A percentile compares a stretch with the other conserved stretches of the same genome.
phyloP scores from a whole-genome alignment of 2,888 invertebrate genomes.

The Aleiodes testaceus region DNA sequence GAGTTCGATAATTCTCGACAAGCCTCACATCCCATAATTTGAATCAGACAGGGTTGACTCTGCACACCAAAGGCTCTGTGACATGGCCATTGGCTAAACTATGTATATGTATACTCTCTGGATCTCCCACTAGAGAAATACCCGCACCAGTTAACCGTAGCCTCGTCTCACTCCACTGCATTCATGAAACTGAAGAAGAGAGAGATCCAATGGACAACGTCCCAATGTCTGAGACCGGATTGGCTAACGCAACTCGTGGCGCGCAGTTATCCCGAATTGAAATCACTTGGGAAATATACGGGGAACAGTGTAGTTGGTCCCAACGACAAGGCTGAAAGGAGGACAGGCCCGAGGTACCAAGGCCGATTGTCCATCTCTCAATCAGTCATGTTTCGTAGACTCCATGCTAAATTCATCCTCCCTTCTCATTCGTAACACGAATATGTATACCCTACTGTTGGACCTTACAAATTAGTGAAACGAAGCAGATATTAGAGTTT shows the following conservation, averaged over 20 bases:
- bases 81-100: constrained; percentile 9
- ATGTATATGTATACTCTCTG: constrained; percentile 40
- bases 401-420: constrained; percentile 27
- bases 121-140: constrained; percentile 17
- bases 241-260: neutral
- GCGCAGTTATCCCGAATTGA: constrained; percentile 30
- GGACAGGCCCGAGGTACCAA: constrained; percentile 42
- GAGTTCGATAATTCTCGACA: constrained; percentile 42
- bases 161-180: neutral
- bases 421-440: constrained; percentile 31
- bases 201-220: constrained; percentile 24
- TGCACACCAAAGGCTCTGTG: constrained; percentile 22
- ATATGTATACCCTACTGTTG: constrained; percentile 37
- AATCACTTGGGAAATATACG: constrained; percentile 44
- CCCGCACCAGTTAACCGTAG: constrained; percentile 9
- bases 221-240: constrained; percentile 36
- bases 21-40: constrained; percentile 37
- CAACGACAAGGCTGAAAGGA: constrained; percentile 28
- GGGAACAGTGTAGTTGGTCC: constrained; percentile 4
- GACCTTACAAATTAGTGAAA: constrained; percentile 57
- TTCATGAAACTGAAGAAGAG: constrained; percentile 4
- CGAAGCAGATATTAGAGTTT: constrained; percentile 40
- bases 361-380: constrained; percentile 55
- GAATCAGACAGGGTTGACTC: constrained; percentile 13
- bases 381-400: constrained; percentile 49